A percentile compares a stretch with the other conserved stretches of the same genome.
Conservation (phyloP, 1,140 invertebrate species). For the Pseudomyrmex sp. region DNA sequence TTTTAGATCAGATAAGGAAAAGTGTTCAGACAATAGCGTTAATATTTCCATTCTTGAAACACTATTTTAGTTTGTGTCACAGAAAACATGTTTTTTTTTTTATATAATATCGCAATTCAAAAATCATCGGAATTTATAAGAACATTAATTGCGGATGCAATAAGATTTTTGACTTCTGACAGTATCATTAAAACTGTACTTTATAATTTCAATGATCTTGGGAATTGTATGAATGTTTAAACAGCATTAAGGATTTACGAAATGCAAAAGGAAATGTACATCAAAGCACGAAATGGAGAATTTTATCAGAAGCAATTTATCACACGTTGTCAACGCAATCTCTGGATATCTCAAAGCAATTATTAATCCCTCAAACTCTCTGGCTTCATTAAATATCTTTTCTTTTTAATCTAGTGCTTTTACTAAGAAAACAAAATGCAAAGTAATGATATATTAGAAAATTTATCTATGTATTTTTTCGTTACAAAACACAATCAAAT, state of each 20-base stretch:
- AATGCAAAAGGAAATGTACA: constrained; percentile 27
- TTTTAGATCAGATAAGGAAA: constrained; percentile 34
- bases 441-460: not conserved
- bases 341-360: constrained; percentile 39
- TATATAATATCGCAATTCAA: constrained; percentile 2
- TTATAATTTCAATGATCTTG: not conserved
- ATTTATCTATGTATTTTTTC: not conserved
- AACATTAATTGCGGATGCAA: not conserved
- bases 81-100: not conserved
- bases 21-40: not conserved
- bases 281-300: constrained; percentile 49
- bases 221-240: not conserved
- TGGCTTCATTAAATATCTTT: constrained; percentile 48
- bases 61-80: not conserved
- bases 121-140: not conserved
- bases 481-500: not conserved
- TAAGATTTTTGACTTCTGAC: not conserved
- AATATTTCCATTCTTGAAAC: not conserved
- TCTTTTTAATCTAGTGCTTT: constrained; percentile 13
- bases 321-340: constrained; percentile 17
- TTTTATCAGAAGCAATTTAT: constrained; percentile 70
- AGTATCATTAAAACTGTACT: constrained; percentile 8
- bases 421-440: constrained; percentile 13
- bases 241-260: constrained; percentile 18
- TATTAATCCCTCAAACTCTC: constrained; percentile 43